Evolutionary conservation across 1,140 invertebrate species (phyloP), one percentile per base, ranked within the genome.

Genomic region (Drosophila tani): DNA sequence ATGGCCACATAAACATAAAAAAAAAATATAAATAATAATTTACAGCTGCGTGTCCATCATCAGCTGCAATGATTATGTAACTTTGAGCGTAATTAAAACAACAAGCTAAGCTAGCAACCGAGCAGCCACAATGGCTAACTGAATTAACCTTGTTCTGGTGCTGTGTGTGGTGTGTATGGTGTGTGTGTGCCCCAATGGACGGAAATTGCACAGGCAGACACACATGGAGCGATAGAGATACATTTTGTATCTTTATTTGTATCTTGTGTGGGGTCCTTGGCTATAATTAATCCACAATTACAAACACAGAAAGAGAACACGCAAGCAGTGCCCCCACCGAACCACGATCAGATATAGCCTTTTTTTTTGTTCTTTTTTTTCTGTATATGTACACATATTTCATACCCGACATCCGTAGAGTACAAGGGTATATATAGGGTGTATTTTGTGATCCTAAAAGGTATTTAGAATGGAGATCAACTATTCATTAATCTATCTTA

Each of bases 261-360:
- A 86, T 86, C 83, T 87, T 87, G 79, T 60, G 80, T 60, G 80
- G 65, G 69, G 83, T 87, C 83, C 83, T 87, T 87, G 83, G 83
- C 81, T 87, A 87, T 87, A 88, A 87, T 83, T 88, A 87, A 83
- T 80, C 73, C 84, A 88, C 81, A 87, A 87, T 87, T 87, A 86
- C 83, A 87, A 73, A 82, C 58, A 86, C 46, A 83, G 35, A 56
- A 79, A 50, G 32, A 51, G 62, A 71, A 73, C 77, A 67, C 75
- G 57, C 69, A 74, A 77, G 8, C 55, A 29, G 43, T 40, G 58
- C 50, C 70, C 74, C 81, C 70, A 79, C 38, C 17, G 80, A 82
- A 82, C 83, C 73, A 75, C 74, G 47, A 76, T 76, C 74, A 76
- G 74, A 76, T 76, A 76, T 76, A 53, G 74, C 43, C 15, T 32